Evolutionary conservation across 1,140 invertebrate genomes (phyloP), one percentile per base, ranked within the genome.

Genomic region (Lanistes nyassanus): DNA sequence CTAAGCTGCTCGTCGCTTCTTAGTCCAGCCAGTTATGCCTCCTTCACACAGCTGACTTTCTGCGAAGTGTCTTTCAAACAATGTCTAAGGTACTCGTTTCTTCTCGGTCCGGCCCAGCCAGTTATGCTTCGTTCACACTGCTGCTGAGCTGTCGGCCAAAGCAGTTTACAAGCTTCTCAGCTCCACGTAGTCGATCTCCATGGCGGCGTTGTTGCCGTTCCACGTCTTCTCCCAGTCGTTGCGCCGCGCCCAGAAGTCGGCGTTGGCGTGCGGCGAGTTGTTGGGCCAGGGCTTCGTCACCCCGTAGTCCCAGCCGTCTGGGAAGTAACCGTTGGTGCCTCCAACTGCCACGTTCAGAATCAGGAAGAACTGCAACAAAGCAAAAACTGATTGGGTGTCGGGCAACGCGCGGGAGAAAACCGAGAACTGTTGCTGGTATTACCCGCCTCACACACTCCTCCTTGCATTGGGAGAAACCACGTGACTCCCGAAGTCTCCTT

Each of bases 281-380:
- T 95, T 94, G 0, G 77, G 85, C 94, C 94, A 96, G 0, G 94
- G 94, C 82, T 95, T 95, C 3, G 84, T 78, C 23, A 51, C 31
- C 19, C 78, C 71, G 58, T 82, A 81, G 62, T 74, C 64, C 66
- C 66, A 78, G 73, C 76, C 82, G 77, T 96, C 94, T 9, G 92
- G 91, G 88, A 95, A 95, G 80, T 91, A 92, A 2, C 80, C 78
- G n/a, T 75, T 81, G n/a, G 92, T 91, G 26, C 94, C 94, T 67
- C 94, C 94, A 26, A 93, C 93, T 31, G 92, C 93, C 29, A 95
- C 82, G 5, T 93, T 94, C 16, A 95, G 79, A 3, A 92, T 91
- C 9, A 96, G 81, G 83, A 94, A 94, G 87, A 94, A 95, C 82
- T 83, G 73, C 7, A 75, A 72, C 65, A 26, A 62, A 29, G 69